Base-by-base conservation (phyloP, 2,888 invertebrate species). In the Argyra leucocephala region DNA sequence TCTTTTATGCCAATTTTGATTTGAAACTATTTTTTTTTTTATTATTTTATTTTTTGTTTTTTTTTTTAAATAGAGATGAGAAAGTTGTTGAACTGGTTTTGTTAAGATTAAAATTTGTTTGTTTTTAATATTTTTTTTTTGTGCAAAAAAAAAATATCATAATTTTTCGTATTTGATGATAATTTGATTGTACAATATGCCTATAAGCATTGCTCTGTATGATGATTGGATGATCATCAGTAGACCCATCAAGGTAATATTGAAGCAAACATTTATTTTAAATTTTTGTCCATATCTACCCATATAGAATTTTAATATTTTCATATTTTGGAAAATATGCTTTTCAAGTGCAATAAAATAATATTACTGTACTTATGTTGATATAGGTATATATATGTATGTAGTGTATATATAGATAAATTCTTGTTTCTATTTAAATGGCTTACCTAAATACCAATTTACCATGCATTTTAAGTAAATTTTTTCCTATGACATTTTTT, bases 21-120 rank as follows among this genome's bases (percentile, higher is more conserved):
- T 31, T 31, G 31, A 31, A 31, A 31, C 5, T 31, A 31, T 5
- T 31, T 18, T 48, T 2, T 1, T 18, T 48, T 48, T 48, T 48
- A 18, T 48, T 48, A 15, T 48, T 48, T 18, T 2, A 18, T 48
- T 48, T 37, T 3, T 15, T 37, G 10, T 9, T 37, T 37, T 37
- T 37, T 37, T 37, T 37, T 48, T 48, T 3, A 48, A 48, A 48
- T 48, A 48, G 48, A 48, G 48, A 48, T n/a, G 48, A 48, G 48
- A 48, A 48, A 48, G 48, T 48, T 48, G 48, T 48, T 48, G 48
- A 48, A 48, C 48, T 48, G 48, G 48, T 48, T 48, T 48, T 48
- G 31, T 10, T 48, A 5, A 15, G 48, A 48, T 48, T 12, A 48
- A 48, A 5, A 48, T 48, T 48, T 12, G 31, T 31, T 31, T 31